Evolutionary conservation across 2,888 invertebrate genomes (phyloP), one percentile per base, ranked within the genome.

Genomic region (Sturmia bella): DNA sequence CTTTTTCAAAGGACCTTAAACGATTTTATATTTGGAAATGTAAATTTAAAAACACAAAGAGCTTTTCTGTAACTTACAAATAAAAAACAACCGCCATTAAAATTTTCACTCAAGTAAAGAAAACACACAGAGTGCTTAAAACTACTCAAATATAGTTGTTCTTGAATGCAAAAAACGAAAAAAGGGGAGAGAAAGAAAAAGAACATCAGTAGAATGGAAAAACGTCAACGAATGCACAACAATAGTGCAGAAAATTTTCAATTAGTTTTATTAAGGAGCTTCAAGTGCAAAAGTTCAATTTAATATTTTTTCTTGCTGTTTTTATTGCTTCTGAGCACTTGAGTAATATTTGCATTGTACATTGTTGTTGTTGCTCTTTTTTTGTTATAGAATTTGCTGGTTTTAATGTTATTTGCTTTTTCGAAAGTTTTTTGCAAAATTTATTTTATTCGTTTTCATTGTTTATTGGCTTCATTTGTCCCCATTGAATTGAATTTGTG

Each of bases 231-330:
- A 82, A 82, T 74, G 69, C 78, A 69, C 70, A 64, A 59, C 74
- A 82, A 64, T 78, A 70, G 73, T 24, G 69, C 57, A 74, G 77
- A 69, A 61, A 77, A 82, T 70, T 78, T 82, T 82, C 78, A 82
- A 82, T 82, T 82, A 78, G 82, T 78, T 82, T 82, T 78, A 74
- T 82, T 82, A 78, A 82, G 74, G 50, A 74, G 73, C 74, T 81
- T 81, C 80, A 81, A 81, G 81, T 77, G 81, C 68, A 81, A 81
- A 81, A 81, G 81, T 81, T 81, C 81, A 82, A 74, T 70, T 82
- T 69, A 45, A 74, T 74, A 59, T 74, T 80, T 73, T 59, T 70
- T 66, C 24, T 32, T 69, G 54, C 17, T 64, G 50, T 50, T 70
- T 24, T 24, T 64, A 21, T 21, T 56, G 39, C 45, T 64, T 54